Conservation (phyloP, 2,113 vertebrate genomes). For the Irena cyanogastra region DNA sequence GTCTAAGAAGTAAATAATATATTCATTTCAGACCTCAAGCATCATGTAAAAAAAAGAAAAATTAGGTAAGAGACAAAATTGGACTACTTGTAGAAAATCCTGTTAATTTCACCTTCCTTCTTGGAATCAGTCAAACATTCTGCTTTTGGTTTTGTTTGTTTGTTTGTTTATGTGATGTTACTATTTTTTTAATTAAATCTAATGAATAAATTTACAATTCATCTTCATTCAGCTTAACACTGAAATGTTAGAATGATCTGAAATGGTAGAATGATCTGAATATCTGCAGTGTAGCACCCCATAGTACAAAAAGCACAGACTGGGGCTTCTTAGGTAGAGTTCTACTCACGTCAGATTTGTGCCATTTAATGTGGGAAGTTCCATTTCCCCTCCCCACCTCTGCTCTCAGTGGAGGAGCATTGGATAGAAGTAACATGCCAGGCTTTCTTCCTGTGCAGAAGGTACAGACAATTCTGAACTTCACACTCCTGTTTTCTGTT, state of each 20-base stretch:
- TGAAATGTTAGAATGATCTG: background rate
- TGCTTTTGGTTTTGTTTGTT: background rate
- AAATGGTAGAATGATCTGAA: background rate
- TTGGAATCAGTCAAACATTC: background rate
- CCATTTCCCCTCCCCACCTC: background rate
- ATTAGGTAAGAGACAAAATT: background rate
- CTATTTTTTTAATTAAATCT: background rate
- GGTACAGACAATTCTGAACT: background rate
- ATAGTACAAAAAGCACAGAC: background rate
- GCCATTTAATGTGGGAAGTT: background rate
- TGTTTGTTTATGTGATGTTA: background rate
- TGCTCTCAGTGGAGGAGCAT: background rate
- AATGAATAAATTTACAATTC: background rate
- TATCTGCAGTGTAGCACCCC: background rate
- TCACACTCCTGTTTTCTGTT: background rate
- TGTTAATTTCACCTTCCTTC: background rate
- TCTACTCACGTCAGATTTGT: background rate
- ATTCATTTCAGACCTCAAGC: background rate
- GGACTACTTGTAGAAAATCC: background rate
- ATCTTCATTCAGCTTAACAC: background rate
- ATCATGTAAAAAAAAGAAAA: background rate
- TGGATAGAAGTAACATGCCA: background rate
- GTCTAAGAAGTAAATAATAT: background rate
- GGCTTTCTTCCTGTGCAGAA: background rate
- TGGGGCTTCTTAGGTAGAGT: background rate